A percentile compares a stretch with the other conserved stretches of the same genome.
These are phyloP conservation scores for Apoderus coryli DNA, from an alignment of 2,888 invertebrate genomes.

Conservation along the genomic window DNA sequence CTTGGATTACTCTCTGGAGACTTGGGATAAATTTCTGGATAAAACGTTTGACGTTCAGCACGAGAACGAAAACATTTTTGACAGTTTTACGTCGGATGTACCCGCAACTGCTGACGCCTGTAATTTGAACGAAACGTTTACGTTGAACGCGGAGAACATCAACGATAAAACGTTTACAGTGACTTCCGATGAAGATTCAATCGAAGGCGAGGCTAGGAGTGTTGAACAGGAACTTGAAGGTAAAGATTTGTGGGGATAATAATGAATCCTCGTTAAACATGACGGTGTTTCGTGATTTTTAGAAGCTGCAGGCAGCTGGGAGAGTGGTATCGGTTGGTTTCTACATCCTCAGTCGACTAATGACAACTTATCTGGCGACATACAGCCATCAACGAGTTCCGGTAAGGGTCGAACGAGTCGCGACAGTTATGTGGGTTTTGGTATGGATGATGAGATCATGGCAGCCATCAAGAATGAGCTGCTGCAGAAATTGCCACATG, in stretches of 20 bases:
- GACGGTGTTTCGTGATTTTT: no score
- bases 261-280: no score
- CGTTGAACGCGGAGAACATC: no score
- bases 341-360: constrained; percentile 30
- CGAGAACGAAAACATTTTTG: constrained; percentile 22
- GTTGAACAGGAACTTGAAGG: no score
- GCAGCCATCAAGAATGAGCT: constrained; percentile 56
- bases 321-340: constrained; percentile 31
- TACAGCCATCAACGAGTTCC: constrained; percentile 16
- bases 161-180: no score
- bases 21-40: constrained; percentile 33
- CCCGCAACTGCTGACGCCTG: constrained; percentile 27
- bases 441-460: constrained; percentile 55
- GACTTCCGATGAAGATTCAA: no score
- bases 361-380: constrained; percentile 25
- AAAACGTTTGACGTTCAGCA: constrained; percentile 27
- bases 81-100: constrained; percentile 27
- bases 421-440: constrained; percentile 39
- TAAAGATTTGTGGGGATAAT: no score
- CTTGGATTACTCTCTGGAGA: constrained; percentile 31
- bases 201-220: no score
- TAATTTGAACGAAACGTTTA: no score
- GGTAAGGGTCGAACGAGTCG: constrained; percentile 12
- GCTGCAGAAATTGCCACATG: constrained; percentile 52
- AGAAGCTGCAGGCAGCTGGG: constrained; percentile 22